phyloP scores from a whole-genome alignment of 2,113 vertebrate genomes.

The Myotis yumanensis region DNA sequence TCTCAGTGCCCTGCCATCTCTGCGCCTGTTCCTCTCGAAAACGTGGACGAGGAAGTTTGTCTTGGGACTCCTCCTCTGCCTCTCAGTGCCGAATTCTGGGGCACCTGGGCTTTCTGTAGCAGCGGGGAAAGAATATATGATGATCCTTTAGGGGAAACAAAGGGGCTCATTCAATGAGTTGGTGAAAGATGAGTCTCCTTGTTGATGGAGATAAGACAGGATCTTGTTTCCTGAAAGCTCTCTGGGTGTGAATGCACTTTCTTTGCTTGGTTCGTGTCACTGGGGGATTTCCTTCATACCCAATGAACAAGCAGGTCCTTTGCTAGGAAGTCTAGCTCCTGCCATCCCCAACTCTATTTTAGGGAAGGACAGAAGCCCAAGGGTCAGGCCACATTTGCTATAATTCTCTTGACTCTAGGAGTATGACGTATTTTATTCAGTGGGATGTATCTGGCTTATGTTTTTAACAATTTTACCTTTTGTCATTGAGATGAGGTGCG shows the following conservation, averaged over 20 bases:
- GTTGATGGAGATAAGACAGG: slow-evolving; percentile 70
- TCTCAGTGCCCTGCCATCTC: background rate
- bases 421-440: slow-evolving; percentile 7
- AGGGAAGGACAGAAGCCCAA: background rate
- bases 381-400: background rate
- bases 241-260: slow-evolving; percentile 75
- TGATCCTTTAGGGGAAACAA: slow-evolving; percentile 73
- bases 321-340: slow-evolving; percentile 40
- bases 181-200: slow-evolving; percentile 71
- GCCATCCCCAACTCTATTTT: background rate
- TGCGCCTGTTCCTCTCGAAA: slow-evolving; percentile 6
- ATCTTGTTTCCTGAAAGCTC: slow-evolving; percentile 70
- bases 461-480: slow-evolving; percentile 24
- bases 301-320: background rate
- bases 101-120: slow-evolving; percentile 6
- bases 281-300: slow-evolving; percentile 55
- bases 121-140: slow-evolving; percentile 56
- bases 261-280: slow-evolving; percentile 51
- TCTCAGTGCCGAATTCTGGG: slow-evolving; percentile 33
- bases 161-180: slow-evolving; percentile 66
- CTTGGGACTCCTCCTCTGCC: background rate
- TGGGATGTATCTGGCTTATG: background rate
- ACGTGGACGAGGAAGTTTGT: background rate
- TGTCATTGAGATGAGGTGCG: background rate
- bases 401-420: background rate